A percentile compares a stretch with the other conserved stretches of the same genome.
Conservation (phyloP, 2,888 invertebrate genomes). For the Caenorhabditis japonica region DNA sequence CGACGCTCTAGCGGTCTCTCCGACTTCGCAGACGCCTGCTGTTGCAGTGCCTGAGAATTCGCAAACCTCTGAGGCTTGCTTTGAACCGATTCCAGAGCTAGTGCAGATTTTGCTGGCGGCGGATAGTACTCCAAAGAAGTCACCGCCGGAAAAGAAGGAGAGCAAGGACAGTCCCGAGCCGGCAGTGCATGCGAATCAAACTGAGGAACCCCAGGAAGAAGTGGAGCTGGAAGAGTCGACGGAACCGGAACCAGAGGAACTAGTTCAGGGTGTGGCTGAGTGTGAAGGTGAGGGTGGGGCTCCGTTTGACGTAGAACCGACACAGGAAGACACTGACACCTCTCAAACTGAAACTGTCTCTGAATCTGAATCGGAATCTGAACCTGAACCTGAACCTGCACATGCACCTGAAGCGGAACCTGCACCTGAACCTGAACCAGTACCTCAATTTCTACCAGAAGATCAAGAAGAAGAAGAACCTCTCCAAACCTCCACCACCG, state of each 20-base stretch:
- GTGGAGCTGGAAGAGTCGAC: background rate
- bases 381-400: too few species aligned
- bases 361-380: too few species aligned
- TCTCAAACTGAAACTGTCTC: too few species aligned
- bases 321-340: too few species aligned
- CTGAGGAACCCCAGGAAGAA: background rate
- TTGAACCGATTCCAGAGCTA: conserved; percentile 27
- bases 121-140: background rate
- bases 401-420: too few species aligned
- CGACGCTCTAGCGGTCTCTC: conserved; percentile 15
- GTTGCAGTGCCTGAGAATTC: background rate
- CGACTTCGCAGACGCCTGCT: background rate
- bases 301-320: background rate
- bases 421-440: background rate
- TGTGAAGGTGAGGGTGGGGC: too few species aligned
- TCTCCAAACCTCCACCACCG: background rate
- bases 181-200: too few species aligned
- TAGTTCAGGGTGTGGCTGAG: too few species aligned
- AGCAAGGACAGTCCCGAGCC: too few species aligned
- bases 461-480: too few species aligned
- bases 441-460: background rate
- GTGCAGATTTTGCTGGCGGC: conserved; percentile 27
- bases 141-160: background rate
- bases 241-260: background rate
- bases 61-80: background rate